phyloP scores from a whole-genome alignment of 1,140 invertebrate species.

The Diorhabda carinulata region DNA sequence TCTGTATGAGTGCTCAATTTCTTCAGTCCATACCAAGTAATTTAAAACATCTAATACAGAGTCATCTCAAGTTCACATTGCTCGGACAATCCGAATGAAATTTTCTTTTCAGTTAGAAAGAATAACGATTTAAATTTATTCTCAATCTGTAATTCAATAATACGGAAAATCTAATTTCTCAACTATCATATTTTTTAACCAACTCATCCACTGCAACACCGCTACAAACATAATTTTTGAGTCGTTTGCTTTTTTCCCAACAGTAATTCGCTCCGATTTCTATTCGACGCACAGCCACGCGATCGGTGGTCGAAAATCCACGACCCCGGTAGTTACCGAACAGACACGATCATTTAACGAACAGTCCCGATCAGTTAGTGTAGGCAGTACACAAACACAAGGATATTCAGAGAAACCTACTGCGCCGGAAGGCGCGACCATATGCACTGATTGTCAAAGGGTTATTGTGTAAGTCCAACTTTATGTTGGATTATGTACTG shows the following conservation, averaged over 20 bases:
- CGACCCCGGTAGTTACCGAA: conserved; percentile 41
- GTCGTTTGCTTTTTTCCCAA: conserved; percentile 9
- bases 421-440: conserved; percentile 51
- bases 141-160: too few relatives aligned
- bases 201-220: not conserved
- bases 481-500: conserved; percentile 38
- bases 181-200: not conserved
- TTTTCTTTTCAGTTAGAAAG: too few relatives aligned
- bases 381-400: conserved; percentile 5
- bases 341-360: not conserved
- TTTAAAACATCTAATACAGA: too few relatives aligned
- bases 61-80: too few relatives aligned
- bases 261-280: conserved; percentile 53
- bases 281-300: conserved; percentile 61
- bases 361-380: conserved; percentile 39
- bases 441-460: conserved; percentile 69
- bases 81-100: too few relatives aligned
- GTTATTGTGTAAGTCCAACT: conserved; percentile 70
- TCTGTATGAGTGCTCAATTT: too few relatives aligned
- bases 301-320: conserved; percentile 54
- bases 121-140: too few relatives aligned
- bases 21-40: too few relatives aligned
- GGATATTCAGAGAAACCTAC: conserved; percentile 21
- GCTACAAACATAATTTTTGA: not conserved
- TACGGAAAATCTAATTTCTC: too few relatives aligned